A percentile compares a stretch with the other conserved stretches of the same genome.
Conservation (phyloP, 2,113 vertebrate species). For the Festucalex cinctus region DNA sequence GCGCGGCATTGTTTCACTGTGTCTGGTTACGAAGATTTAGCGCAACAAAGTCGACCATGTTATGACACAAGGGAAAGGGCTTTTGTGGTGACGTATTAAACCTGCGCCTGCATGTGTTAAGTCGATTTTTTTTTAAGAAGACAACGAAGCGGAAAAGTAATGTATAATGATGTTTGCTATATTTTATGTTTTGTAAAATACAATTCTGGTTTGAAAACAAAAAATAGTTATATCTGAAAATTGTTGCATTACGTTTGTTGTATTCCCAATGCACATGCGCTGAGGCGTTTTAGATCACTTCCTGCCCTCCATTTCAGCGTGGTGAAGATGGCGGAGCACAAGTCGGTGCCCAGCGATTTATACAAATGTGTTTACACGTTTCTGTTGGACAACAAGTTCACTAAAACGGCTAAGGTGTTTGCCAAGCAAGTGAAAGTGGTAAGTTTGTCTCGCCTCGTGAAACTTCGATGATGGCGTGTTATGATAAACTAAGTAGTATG, state of each 20-base stretch:
- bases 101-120: slow-evolving; percentile 12
- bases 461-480: background rate
- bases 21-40: background rate
- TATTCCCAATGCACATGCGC: slow-evolving; percentile 33
- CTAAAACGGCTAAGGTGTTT: slow-evolving; percentile 72
- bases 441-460: slow-evolving; percentile 11
- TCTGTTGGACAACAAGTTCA: slow-evolving; percentile 76
- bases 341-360: slow-evolving; percentile 73
- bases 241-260: background rate
- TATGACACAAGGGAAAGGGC: slow-evolving; percentile 40
- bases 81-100: slow-evolving; percentile 44
- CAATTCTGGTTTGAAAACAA: background rate
- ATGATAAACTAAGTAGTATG: background rate
- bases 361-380: slow-evolving; percentile 75
- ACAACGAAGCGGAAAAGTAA: background rate
- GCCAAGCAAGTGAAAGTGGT: slow-evolving; percentile 77
- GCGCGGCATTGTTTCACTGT: slow-evolving; percentile 63
- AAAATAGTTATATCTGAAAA: background rate
- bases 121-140: background rate
- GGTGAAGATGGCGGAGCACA: slow-evolving; percentile 74
- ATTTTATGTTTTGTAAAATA: background rate
- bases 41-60: slow-evolving; percentile 39
- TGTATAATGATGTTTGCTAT: background rate
- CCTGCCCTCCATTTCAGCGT: slow-evolving; percentile 38
- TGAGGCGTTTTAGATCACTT: slow-evolving; percentile 9